Percentiles rank a stretch among this genome's conserved stretches.
Evolutionary conservation across 2,797 vertebrate species (phyloP).

Genomic region (Sebastes matsubarae): DNA sequence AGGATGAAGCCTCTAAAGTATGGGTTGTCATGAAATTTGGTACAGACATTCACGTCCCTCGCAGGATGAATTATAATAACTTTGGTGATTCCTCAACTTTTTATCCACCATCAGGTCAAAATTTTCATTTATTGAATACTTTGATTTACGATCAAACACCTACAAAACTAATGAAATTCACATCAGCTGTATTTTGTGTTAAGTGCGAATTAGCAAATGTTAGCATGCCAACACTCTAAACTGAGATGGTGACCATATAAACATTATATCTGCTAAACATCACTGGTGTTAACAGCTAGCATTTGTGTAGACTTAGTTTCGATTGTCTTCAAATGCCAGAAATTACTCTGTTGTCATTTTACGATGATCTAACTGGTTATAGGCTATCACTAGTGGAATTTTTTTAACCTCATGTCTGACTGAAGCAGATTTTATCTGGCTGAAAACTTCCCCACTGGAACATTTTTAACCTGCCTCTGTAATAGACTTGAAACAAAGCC

Average conservation of each 20-base stretch:
- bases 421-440: constrained; percentile 4
- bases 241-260: background rate
- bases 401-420: background rate
- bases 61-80: background rate
- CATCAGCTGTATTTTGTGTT: background rate
- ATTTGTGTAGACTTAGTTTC: background rate
- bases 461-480: constrained; percentile 26
- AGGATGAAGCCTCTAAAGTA: background rate
- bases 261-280: background rate
- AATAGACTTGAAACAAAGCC: constrained; percentile 19
- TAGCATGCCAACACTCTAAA: no score
- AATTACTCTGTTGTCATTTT: no score
- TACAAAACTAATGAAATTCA: background rate
- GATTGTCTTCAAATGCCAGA: background rate
- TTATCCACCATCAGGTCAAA: background rate
- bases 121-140: background rate
- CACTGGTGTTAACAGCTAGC: background rate
- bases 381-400: background rate
- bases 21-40: background rate
- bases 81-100: background rate
- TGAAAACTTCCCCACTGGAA: background rate
- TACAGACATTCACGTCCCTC: background rate
- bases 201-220: background rate
- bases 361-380: background rate
- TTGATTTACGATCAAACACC: background rate